Percentiles rank a stretch among this genome's conserved stretches.
Evolutionary conservation across 2,113 vertebrate species (phyloP).

Genomic region (Delphinus delphis): DNA sequence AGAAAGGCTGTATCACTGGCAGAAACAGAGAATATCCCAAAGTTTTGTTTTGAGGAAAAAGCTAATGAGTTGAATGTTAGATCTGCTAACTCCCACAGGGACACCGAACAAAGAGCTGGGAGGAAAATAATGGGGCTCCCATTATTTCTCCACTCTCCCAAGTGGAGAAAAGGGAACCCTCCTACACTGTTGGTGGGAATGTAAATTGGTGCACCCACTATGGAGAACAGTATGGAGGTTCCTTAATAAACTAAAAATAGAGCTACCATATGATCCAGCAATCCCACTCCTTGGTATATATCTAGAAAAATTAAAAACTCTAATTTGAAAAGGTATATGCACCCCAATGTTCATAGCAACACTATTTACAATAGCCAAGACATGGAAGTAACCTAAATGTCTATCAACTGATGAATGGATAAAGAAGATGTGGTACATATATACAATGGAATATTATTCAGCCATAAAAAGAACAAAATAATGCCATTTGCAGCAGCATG

Average conservation of each 20-base stretch:
- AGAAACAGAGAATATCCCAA: not conserved
- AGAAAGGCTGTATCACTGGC: not conserved
- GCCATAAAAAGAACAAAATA: not conserved
- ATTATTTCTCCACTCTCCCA: no score
- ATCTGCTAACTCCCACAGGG: not conserved
- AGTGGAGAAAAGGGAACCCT: not conserved
- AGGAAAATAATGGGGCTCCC: not conserved
- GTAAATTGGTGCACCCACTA: not conserved
- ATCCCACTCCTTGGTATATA: not conserved
- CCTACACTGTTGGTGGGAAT: not conserved
- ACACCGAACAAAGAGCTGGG: not conserved
- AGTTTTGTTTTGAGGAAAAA: not conserved
- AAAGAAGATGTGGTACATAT: not conserved
- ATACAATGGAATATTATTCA: not conserved
- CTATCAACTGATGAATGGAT: not conserved
- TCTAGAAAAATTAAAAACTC: not conserved
- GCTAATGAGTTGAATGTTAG: not conserved
- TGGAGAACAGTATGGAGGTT: not conserved
- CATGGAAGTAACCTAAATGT: not conserved
- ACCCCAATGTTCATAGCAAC: not conserved
- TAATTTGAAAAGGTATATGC: not conserved
- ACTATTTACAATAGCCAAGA: not conserved
- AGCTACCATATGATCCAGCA: not conserved
- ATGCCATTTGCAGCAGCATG: not conserved
- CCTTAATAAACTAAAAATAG: not conserved